Evolutionary conservation across 2,797 vertebrate species (phyloP).

Genomic region (Lycodopsis pacificus): DNA sequence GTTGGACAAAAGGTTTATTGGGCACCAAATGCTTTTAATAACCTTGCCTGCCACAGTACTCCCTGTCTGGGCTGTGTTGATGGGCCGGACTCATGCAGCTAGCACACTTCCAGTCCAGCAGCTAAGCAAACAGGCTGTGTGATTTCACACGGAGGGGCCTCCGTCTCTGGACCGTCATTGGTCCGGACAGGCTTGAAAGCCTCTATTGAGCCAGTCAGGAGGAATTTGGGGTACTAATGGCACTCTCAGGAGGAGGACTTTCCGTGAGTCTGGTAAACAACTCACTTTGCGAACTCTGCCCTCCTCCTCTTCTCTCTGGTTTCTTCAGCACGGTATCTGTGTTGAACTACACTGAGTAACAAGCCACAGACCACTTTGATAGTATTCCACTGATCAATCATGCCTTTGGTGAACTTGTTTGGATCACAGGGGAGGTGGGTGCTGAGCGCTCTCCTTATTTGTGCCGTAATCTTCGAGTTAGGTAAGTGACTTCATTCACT

Average conservation of each 20-base stretch:
- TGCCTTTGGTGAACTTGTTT: slow-evolving; percentile 57
- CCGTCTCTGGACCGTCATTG: slow-evolving; percentile 75
- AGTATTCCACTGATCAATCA: slow-evolving; percentile 54
- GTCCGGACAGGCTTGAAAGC: slow-evolving; percentile 77
- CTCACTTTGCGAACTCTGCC: slow-evolving; percentile 46
- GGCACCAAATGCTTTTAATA: slow-evolving; percentile 53
- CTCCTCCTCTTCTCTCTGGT: slow-evolving; percentile 36
- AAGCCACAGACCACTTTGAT: slow-evolving; percentile 41
- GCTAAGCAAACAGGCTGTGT: slow-evolving; percentile 83
- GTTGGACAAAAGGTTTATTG: slow-evolving; percentile 12
- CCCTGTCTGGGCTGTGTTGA: slow-evolving; percentile 19
- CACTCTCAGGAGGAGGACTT: slow-evolving; percentile 77
- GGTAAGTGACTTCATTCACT: slow-evolving; percentile 79
- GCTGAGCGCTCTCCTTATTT: slow-evolving; percentile 72
- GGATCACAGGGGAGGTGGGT: slow-evolving; percentile 69
- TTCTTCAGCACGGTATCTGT: slow-evolving; percentile 27
- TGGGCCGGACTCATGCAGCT: slow-evolving; percentile 46
- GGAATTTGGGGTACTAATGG: slow-evolving; percentile 77
- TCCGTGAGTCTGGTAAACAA: slow-evolving; percentile 78
- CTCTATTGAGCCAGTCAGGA: slow-evolving; percentile 76
- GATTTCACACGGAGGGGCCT: slow-evolving; percentile 69
- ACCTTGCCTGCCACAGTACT: slow-evolving; percentile 11
- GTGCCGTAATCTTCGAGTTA: slow-evolving; percentile 76
- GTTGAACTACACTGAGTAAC: slow-evolving; percentile 53
- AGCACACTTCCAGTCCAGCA: slow-evolving; percentile 70